These are phyloP conservation scores for Leptothorax acervorum DNA, from an alignment of 2,888 invertebrate genomes.

Conservation along the genomic window DNA sequence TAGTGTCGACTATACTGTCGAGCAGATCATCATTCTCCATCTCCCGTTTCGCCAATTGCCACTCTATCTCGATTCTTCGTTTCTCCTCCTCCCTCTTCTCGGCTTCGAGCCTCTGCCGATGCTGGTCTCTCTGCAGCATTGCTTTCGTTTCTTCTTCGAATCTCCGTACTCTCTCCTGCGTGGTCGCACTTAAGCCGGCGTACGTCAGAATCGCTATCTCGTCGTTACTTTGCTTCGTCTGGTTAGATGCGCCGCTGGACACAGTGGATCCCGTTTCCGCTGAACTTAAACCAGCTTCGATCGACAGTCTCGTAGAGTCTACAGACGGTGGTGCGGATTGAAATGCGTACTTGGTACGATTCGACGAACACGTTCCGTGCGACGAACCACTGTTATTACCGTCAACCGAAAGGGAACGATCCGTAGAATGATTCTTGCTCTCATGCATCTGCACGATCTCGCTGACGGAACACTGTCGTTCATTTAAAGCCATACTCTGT, in stretches of 20 bases:
- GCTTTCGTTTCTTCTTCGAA: conserved; percentile 93
- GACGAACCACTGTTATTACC: conserved; percentile 38
- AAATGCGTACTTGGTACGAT: conserved; percentile 52
- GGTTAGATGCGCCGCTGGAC: conserved; percentile 79
- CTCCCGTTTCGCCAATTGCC: conserved; percentile 86
- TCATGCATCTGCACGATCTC: conserved; percentile 84
- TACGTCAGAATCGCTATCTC: conserved; percentile 87
- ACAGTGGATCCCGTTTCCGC: conserved; percentile 82
- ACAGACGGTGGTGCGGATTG: conserved; percentile 67
- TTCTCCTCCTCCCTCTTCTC: conserved; percentile 86
- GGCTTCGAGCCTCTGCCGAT: conserved; percentile 81
- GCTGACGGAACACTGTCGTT: conserved; percentile 82
- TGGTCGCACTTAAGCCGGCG: conserved; percentile 87
- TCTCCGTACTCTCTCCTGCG: conserved; percentile 89
- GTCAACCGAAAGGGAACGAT: conserved; percentile 60
- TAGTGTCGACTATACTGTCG: conserved; percentile 86
- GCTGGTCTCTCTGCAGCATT: conserved; percentile 87
- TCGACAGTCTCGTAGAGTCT: conserved; percentile 62
- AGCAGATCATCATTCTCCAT: conserved; percentile 86
- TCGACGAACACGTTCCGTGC: conserved; percentile 61
- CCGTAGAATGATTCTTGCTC: conserved; percentile 74
- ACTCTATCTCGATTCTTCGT: conserved; percentile 86
- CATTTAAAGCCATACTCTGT: conserved; percentile 83
- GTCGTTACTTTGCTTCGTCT: conserved; percentile 83
- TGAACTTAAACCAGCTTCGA: conserved; percentile 74